Evolutionary conservation across 2,797 vertebrate species (phyloP).

Genomic region (Eutrigla gurnardus): DNA sequence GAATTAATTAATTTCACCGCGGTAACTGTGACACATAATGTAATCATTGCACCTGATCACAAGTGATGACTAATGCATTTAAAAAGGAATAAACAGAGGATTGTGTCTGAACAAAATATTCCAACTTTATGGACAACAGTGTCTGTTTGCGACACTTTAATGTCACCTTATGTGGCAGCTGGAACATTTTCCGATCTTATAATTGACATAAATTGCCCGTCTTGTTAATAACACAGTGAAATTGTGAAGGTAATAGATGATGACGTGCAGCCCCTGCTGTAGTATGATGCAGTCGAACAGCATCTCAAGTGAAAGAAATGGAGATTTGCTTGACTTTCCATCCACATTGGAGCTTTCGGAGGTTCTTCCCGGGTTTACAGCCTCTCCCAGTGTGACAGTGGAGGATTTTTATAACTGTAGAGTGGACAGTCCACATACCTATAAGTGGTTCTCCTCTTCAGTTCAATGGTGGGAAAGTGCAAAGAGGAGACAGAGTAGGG

Average conservation of each 20-base stretch:
- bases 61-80: too few relatives aligned
- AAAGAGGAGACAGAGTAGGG: conserved; percentile 31
- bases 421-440: conserved; percentile 37
- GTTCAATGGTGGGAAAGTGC: conserved; percentile 41
- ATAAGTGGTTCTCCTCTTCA: conserved; percentile 29
- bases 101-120: too few relatives aligned
- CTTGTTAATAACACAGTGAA: conserved; percentile 16
- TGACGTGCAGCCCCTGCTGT: too few relatives aligned
- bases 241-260: conserved; percentile 5
- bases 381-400: conserved; percentile 63
- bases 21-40: too few relatives aligned
- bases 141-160: background rate
- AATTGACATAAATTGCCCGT: conserved; percentile 45
- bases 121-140: too few relatives aligned
- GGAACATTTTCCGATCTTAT: conserved; percentile 31
- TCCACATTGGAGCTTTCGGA: background rate
- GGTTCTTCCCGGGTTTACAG: conserved; percentile 41
- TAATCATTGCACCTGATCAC: too few relatives aligned
- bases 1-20: too few relatives aligned
- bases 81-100: too few relatives aligned
- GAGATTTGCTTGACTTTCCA: conserved; percentile 25
- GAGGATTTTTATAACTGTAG: conserved; percentile 60
- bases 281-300: background rate
- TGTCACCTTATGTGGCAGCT: conserved; percentile 25
- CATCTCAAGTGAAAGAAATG: conserved; percentile 15